phyloP scores from a whole-genome alignment of 2,113 vertebrate species.

The Callopanchax toddi region DNA sequence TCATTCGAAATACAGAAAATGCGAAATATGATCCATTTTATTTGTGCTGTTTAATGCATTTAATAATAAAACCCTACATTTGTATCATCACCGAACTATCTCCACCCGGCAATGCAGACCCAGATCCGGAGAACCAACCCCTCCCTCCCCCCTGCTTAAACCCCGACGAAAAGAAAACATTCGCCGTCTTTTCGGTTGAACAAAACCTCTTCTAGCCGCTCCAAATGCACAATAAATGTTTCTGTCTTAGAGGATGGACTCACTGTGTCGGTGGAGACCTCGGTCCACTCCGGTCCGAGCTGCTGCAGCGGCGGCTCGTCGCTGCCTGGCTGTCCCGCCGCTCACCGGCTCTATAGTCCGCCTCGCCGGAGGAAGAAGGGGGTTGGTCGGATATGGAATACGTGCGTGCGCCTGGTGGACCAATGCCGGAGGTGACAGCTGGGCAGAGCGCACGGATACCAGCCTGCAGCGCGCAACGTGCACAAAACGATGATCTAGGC shows the following conservation, averaged over 20 bases:
- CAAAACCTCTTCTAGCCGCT: no score
- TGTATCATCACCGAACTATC: conserved; percentile 14
- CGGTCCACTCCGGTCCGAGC: conserved; percentile 21
- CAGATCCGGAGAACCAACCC: conserved; percentile 33
- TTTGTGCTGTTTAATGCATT: not conserved
- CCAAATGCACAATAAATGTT: no score
- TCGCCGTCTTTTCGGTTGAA: no score
- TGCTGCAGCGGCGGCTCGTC: conserved; percentile 35
- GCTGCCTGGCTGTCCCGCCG: conserved; percentile 47
- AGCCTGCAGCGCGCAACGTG: conserved; percentile 40
- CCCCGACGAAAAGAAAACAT: conserved; percentile 29
- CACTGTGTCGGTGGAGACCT: conserved; percentile 26
- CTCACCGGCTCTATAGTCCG: conserved; percentile 57
- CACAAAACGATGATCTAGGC: conserved; percentile 65
- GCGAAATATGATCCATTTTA: not conserved
- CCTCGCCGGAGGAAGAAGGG: conserved; percentile 32
- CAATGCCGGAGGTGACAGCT: conserved; percentile 76
- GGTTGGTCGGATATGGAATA: conserved; percentile 62
- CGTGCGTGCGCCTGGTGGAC: conserved; percentile 62
- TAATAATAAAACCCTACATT: no score
- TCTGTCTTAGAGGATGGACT: not conserved
- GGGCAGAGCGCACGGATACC: conserved; percentile 51
- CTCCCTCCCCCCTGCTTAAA: conserved; percentile 2
- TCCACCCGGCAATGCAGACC: conserved; percentile 50
- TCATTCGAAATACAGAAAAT: not conserved